These are phyloP conservation scores for western clawed frog (Xenopus tropicalis) DNA, from an alignment of 2,113 vertebrate species.

Conservation along the genomic window DNA sequence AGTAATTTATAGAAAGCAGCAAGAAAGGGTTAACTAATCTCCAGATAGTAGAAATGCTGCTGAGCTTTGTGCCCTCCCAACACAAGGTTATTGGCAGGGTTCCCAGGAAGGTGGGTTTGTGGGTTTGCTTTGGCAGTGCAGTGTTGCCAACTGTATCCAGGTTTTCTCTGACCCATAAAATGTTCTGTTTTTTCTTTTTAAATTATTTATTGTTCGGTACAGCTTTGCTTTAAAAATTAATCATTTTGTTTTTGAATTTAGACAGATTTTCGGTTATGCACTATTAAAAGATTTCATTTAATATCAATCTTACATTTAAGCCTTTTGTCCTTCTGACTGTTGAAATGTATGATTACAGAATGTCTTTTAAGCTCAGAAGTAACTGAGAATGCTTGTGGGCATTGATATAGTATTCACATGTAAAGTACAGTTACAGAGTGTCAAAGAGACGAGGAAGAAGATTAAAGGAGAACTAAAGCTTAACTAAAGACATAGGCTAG, in stretches of 20 bases:
- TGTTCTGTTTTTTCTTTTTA: slow-evolving; percentile 21
- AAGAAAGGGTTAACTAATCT: too few species aligned
- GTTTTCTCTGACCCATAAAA: slow-evolving; percentile 31
- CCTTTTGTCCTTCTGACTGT: slow-evolving; percentile 11
- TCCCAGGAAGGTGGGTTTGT: neutral
- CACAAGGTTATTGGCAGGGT: too few species aligned
- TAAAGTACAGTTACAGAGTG: too few species aligned
- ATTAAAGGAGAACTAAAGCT: too few species aligned
- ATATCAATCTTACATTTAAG: slow-evolving; percentile 31
- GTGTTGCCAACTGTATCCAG: neutral
- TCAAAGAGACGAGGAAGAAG: too few species aligned
- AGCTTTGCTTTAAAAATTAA: slow-evolving; percentile 40
- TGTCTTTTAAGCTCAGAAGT: neutral
- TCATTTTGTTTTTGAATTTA: slow-evolving; percentile 15
- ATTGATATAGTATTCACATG: too few species aligned
- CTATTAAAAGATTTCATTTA: slow-evolving; percentile 26
- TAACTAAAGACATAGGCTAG: too few species aligned
- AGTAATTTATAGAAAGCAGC: too few species aligned
- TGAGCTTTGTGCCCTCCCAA: too few species aligned
- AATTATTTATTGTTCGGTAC: slow-evolving; percentile 32
- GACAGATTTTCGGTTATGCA: slow-evolving; percentile 7
- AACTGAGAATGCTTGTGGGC: neutral
- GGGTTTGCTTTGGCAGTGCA: neutral
- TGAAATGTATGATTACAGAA: neutral
- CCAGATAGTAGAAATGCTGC: too few species aligned